Evolutionary conservation across 2,113 vertebrate genomes (phyloP).

Genomic region (Pluvialis apricaria): DNA sequence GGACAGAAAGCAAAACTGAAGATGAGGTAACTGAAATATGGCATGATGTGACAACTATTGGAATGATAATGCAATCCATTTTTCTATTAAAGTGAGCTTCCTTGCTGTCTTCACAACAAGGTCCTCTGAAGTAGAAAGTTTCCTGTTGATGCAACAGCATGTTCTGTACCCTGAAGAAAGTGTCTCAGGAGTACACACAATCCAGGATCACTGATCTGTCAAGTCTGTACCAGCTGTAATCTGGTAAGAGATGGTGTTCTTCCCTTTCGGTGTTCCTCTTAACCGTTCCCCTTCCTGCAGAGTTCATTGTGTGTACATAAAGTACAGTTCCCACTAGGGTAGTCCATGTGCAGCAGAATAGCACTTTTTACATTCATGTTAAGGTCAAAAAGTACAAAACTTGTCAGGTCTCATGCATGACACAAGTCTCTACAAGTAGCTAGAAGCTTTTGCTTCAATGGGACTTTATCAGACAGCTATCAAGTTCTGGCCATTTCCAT

Average conservation of each 20-base stretch:
- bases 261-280: background rate
- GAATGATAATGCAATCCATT: background rate
- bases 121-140: background rate
- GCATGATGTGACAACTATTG: background rate
- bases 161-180: background rate
- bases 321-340: too few species aligned
- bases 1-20: background rate
- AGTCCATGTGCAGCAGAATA: background rate
- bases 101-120: background rate
- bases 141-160: background rate
- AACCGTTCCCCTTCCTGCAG: background rate
- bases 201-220: background rate
- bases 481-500: background rate
- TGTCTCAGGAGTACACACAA: fast-evolving
- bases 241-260: background rate
- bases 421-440: background rate
- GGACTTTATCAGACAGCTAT: background rate
- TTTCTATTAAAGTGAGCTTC: background rate
- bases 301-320: background rate
- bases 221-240: background rate
- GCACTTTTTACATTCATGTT: background rate
- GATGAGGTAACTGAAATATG: background rate
- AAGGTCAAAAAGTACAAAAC: background rate
- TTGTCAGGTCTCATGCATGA: background rate
- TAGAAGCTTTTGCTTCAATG: background rate